Base-by-base conservation (phyloP, 2,113 vertebrate genomes). In the Rhadina sibilatrix region DNA sequence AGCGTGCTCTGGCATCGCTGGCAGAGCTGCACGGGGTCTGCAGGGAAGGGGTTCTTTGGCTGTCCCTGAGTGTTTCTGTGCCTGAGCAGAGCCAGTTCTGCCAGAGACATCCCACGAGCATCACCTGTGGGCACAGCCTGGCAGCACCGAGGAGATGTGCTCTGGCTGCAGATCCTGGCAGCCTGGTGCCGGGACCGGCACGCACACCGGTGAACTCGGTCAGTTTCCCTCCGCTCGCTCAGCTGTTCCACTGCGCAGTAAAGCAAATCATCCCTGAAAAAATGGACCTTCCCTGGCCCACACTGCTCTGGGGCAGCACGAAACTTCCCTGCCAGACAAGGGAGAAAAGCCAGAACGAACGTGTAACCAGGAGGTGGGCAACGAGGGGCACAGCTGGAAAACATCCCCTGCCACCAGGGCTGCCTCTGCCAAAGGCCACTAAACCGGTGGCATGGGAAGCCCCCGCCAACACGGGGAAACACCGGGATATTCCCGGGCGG, bases 131-230 rank as follows among this genome's bases (percentile, higher is more conserved):
- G 1, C n/a, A 37, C 49, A 24, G 13, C 38, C 19, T 2, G 0
- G 74, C 83, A 57, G 77, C 78, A 6, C 21, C 1, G 0, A 17
- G 60, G 57, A 40, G 6, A 5, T 3, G 14, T 6, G 80, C 56
- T 40, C 44, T 20, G 35, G 23, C 30, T 59, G n/a, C 33, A 7
- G 3, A 4, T 47, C 57, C 52, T 14, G 13, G 38, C 79, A 65
- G 37, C 60, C 15, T 10, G 74, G 9, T 9, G 9, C 54, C 7
- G 35, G 66, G 30, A 33, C 0, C 0, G 53, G n/a, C 74, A 14
- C 1, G 0, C 56, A 1, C 4, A 35, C 31, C 5, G 0, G 12
- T 11, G 49, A 68, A 4, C 38, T 23, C 2, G 5, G 14, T 33
- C 15, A 1, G 21, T 24, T 52, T 54, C 35, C 4, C 15, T 46